Evolutionary conservation across 2,888 invertebrate species (phyloP).

Genomic region (Oscheius sp.): DNA sequence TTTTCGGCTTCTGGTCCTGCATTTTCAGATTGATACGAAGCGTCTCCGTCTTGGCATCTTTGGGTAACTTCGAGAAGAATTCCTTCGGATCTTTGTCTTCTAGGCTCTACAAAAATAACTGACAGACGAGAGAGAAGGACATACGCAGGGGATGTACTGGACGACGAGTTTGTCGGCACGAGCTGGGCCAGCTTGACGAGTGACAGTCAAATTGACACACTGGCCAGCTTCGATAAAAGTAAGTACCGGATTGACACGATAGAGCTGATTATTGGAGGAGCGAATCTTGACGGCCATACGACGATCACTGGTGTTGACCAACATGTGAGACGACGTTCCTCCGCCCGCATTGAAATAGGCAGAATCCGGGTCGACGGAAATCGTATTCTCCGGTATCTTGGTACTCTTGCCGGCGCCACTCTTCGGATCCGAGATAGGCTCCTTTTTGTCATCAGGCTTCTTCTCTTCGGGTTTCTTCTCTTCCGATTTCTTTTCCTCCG

Average conservation of each 20-base stretch:
- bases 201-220: conserved; percentile 7
- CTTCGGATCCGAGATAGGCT: too few relatives aligned
- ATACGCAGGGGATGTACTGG: conserved; percentile 18
- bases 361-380: conserved; percentile 8
- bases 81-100: conserved; percentile 24
- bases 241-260: conserved; percentile 19
- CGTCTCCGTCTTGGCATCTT: conserved; percentile 18
- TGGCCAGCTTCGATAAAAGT: conserved; percentile 14
- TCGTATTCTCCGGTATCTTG: too few relatives aligned
- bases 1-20: neutral
- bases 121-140: too few relatives aligned
- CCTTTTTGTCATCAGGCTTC: too few relatives aligned
- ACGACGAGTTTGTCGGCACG: conserved; percentile 25
- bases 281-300: conserved; percentile 27
- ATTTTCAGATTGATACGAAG: conserved; percentile 17
- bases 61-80: conserved; percentile 13
- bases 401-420: too few relatives aligned
- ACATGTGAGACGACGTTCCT: conserved; percentile 24
- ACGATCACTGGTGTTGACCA: neutral
- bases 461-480: too few relatives aligned
- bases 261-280: conserved; percentile 17
- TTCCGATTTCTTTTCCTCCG: too few relatives aligned
- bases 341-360: conserved; percentile 34
- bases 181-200: conserved; percentile 13
- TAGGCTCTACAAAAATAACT: too few relatives aligned